Base-by-base conservation (phyloP, 2,888 invertebrate genomes). In the Thereva unica region DNA sequence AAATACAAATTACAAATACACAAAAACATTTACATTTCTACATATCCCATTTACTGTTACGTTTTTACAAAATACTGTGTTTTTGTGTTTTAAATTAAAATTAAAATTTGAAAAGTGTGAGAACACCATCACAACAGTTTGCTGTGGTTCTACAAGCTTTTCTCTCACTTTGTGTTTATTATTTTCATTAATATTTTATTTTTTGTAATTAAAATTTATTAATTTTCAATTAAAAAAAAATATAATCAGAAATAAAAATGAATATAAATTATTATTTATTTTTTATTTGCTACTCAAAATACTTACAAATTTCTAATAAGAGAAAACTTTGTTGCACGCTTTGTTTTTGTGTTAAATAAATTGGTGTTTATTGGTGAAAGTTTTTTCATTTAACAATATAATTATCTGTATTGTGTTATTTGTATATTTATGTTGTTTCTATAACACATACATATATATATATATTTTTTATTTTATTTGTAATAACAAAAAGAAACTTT, bases 11-110 rank as follows among this genome's bases (percentile, higher is more conserved):
- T 66, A 38, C 66, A 45, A n/a, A 63, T 55, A 57, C 55, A 67
- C 57, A 64, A 59, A 68, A 61, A 70, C 68, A 56, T 71, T 72
- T 72, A 72, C 70, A 75, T 73, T 23, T 23, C 2, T 23, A 23
- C 23, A 23, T 23, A 23, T 23, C 23, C 23, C 23, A 23, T 23
- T 23, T 2, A 23, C 23, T 23, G 23, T 59, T 37, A 63, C 10
- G 12, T 44, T 9, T n/a, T 38, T 40, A 41, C 8, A 23, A 23
- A 23, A 23, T 23, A 23, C 23, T 23, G 23, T 23, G 23, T 23
- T 23, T 23, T 23, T 23, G 23, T 23, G 2, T 23, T 23, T 23
- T 23, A 23, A 23, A 23, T 23, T 23, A 23, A 23, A 23, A n/a
- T n/a, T n/a, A n/a, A n/a, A n/a, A n/a, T n/a, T 23, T 23, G 23